Base-by-base conservation (phyloP, 2,797 vertebrate genomes). In the Typhlichthys eigenmanni region DNA sequence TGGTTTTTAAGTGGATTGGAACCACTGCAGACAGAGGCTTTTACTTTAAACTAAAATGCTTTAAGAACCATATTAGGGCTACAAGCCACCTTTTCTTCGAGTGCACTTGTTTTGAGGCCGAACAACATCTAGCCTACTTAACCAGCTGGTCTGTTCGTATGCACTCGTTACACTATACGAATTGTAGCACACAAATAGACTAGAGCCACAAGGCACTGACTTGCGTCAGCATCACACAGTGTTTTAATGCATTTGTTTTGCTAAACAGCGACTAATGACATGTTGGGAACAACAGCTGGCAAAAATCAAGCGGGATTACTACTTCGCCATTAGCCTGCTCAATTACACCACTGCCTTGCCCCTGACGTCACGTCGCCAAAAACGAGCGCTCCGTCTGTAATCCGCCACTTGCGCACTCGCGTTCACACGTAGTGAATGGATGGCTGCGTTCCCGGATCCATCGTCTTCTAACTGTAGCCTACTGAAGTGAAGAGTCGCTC, bases 321-420 rank as follows among this genome's bases (percentile, higher is more conserved):
- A 34, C n/a, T 55, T 29, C 2, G 14, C 52, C 77, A 72, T 74
- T 69, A 64, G 68, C 47, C 32, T 7, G 55, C 24, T 66, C 64
- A 52, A 68, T 47, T 72, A 79, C 79, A 16, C 53, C 79, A 76
- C 60, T 32, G 51, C 1, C 47, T 48, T 11, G 49, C 3, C 19
- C 51, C 7, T 54, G 56, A 86, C 86, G 87, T 87, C 85, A 87
- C 66, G 24, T 66, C 59, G 62, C 66, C 60, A 70, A 72, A 77
- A 62, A 68, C 61, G 10, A 38, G 47, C 48, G 43, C 61, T 56
- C 46, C 0, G 4, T 10, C 59, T 43, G 53, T 0, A 13, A 43
- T 49, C 52, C 54, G 19, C 67, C 84, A 84, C 60, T 82, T 38
- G 83, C 82, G 70, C 80, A 69, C 51, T 8, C 34, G 34, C 34